Conservation (phyloP, 2,888 invertebrate genomes). For the Dendrolimus pini region DNA sequence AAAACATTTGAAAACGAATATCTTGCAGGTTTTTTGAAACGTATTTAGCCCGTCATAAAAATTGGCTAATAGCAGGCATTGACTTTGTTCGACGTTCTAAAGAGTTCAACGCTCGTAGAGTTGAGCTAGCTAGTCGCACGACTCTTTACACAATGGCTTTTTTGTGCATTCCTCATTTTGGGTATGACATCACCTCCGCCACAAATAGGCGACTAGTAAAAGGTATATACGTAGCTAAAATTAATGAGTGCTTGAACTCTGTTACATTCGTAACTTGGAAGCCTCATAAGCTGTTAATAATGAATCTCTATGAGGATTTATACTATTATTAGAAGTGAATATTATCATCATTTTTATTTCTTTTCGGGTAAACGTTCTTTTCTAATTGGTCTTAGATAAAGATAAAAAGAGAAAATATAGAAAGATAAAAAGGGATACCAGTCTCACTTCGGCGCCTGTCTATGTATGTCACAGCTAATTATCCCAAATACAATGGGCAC, state of each 20-base stretch:
- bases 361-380: too few relatives aligned
- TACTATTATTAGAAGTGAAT: too few relatives aligned
- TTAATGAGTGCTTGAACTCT: slow-evolving; percentile 12
- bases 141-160: slow-evolving; percentile 69
- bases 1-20: neutral
- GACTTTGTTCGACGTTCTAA: slow-evolving; percentile 54
- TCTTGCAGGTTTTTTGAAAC: slow-evolving; percentile 23
- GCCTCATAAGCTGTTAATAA: neutral
- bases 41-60: slow-evolving; percentile 44
- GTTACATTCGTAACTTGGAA: slow-evolving; percentile 12
- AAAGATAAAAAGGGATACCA: too few relatives aligned
- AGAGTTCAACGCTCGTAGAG: slow-evolving; percentile 71
- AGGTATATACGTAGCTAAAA: slow-evolving; percentile 19
- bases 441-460: too few relatives aligned
- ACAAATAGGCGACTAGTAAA: slow-evolving; percentile 19
- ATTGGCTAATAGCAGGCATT: slow-evolving; percentile 64
- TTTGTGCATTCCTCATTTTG: slow-evolving; percentile 66
- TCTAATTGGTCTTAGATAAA: too few relatives aligned
- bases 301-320: too few relatives aligned
- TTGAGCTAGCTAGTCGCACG: slow-evolving; percentile 60
- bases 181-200: slow-evolving; percentile 66
- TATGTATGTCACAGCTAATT: too few relatives aligned
- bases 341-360: too few relatives aligned
- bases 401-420: too few relatives aligned
- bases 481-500: too few relatives aligned